phyloP scores from a whole-genome alignment of 2,888 invertebrate species.

The Tillus elongatus region DNA sequence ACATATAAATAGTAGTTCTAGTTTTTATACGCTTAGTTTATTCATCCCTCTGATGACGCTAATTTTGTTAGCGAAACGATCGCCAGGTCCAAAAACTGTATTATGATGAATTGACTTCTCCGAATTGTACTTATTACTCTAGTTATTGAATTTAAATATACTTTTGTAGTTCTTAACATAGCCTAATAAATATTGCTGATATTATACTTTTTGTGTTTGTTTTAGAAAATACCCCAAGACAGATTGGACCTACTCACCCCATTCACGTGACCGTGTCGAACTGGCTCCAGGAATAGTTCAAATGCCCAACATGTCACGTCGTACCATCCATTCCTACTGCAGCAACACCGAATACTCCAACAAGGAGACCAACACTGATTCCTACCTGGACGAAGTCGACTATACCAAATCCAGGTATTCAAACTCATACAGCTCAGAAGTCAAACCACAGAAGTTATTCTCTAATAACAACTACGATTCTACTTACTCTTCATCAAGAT shows the following conservation, averaged over 20 bases:
- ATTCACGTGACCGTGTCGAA: constrained; percentile 73
- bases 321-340: constrained; percentile 46
- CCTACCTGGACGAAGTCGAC: constrained; percentile 11
- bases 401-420: constrained; percentile 6
- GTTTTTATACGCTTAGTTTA: too few relatives aligned
- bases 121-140: too few relatives aligned
- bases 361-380: constrained; percentile 35
- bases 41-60: too few relatives aligned
- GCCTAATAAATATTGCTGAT: too few relatives aligned
- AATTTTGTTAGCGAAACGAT: too few relatives aligned
- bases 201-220: too few relatives aligned
- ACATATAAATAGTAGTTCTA: too few relatives aligned
- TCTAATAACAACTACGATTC: constrained; percentile 24
- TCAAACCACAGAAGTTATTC: constrained; percentile 18
- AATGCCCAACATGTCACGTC: constrained; percentile 84
- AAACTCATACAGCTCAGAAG: constrained; percentile 15
- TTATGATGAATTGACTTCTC: too few relatives aligned
- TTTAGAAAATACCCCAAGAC: constrained; percentile 86
- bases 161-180: too few relatives aligned
- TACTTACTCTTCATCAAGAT: too few relatives aligned
- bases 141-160: too few relatives aligned
- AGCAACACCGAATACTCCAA: constrained; percentile 19
- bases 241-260: constrained; percentile 79
- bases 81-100: too few relatives aligned
- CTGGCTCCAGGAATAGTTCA: constrained; percentile 70